Evolutionary conservation across 1,140 invertebrate species (phyloP), one percentile per base, ranked within the genome.

Genomic region (Calliphora vicina): DNA sequence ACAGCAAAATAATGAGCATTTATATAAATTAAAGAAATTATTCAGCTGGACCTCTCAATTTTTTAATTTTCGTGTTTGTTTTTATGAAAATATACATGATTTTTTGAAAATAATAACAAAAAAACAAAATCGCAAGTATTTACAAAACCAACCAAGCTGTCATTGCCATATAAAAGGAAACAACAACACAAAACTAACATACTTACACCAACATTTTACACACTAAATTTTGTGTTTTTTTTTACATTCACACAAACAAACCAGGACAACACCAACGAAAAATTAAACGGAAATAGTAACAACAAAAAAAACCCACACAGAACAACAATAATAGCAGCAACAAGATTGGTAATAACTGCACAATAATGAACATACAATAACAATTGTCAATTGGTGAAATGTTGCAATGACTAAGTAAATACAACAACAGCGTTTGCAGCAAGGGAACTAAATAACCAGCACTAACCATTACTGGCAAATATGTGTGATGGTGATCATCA

Each of bases 351-450:
- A 80, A 81, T 71, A 67, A 81, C 50, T 81, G n/a, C 74, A 78
- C 74, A 78, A 78, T 78, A 78, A 43, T 25, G 42, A 78, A 78
- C 74, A 78, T 43, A 78, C 74, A 78, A 74, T 74, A 29, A 43
- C 61, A 78, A 78, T 45, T 78, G 74, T 78, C 74, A 78, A 78
- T 78, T 78, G 74, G 74, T 43, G 43, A 78, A 78, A 78, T 43
- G 74, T 78, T 78, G 42, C 74, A 78, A 78, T 78, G 74, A 26
- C 35, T 78, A 23, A 45, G 43, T 35, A 67, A 25, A 57, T 20
- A 67, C n/a, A 67, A 45, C 29, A 78, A 17, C 74, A 45, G 42
- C 3, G 20, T n/a, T n/a, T n/a, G 29, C 74, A 78, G 27, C 25
- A 23, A 67, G 5, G 45, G 8, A 67, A 67, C 61, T n/a, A 67